These are phyloP conservation scores for Agelastica alni DNA, from an alignment of 2,888 invertebrate genomes.

Conservation along the genomic window DNA sequence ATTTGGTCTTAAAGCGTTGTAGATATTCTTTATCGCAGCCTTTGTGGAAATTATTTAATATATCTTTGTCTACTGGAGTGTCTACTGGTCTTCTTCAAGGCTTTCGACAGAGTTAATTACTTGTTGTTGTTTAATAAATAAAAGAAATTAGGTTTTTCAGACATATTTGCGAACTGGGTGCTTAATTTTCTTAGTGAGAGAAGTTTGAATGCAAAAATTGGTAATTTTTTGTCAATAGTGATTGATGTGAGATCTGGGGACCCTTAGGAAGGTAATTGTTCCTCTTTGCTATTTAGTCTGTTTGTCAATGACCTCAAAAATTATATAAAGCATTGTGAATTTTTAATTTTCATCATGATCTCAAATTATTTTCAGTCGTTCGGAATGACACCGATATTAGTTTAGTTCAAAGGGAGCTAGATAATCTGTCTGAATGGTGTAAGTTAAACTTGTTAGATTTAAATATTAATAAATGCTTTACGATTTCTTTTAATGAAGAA, in stretches of 20 bases:
- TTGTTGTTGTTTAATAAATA: neutral
- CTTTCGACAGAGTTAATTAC: neutral
- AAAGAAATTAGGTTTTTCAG: neutral
- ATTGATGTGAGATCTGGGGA: neutral
- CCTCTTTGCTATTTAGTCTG: slow-evolving; percentile 2
- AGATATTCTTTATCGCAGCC: neutral
- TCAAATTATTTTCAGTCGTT: too few relatives aligned
- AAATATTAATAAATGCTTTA: too few relatives aligned
- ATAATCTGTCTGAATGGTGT: too few relatives aligned
- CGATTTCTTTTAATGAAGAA: too few relatives aligned
- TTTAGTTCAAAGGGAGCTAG: too few relatives aligned
- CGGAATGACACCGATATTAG: too few relatives aligned
- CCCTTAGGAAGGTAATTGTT: slow-evolving; percentile 1
- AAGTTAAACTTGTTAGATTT: too few relatives aligned
- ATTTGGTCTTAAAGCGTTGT: neutral
- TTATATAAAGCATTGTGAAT: neutral
- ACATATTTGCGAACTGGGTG: neutral
- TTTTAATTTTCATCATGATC: too few relatives aligned
- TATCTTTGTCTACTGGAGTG: neutral
- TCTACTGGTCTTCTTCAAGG: neutral
- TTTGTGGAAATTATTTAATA: neutral
- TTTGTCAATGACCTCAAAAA: slow-evolving; percentile 6
- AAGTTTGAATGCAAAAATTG: too few relatives aligned
- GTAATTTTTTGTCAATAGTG: neutral
- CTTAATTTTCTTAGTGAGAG: neutral